Percentiles rank a stretch among this genome's conserved stretches.
Evolutionary conservation across 2,888 invertebrate genomes (phyloP).

Genomic region (Aethes cnicana): DNA sequence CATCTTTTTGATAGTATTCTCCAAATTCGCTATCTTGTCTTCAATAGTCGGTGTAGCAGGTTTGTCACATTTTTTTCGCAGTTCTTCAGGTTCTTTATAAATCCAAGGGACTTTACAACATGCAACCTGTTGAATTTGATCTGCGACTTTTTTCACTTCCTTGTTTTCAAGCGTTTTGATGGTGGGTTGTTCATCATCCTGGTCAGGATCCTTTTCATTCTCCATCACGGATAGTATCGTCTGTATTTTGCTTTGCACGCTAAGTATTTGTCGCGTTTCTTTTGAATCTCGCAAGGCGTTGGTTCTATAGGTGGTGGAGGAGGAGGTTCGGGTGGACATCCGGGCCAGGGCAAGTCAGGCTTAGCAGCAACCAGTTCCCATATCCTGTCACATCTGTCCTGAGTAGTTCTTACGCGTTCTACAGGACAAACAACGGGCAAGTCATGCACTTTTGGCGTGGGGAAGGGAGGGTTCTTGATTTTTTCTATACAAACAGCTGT

Average conservation of each 20-base stretch:
- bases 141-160: conserved; percentile 37
- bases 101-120: conserved; percentile 39
- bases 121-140: conserved; percentile 38
- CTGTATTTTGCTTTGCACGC: conserved; percentile 53
- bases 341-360: conserved; percentile 46
- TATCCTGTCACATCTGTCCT: conserved; percentile 52
- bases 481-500: conserved; percentile 56
- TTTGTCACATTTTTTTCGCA: conserved; percentile 29
- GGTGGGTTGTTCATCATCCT: conserved; percentile 32
- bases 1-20: conserved; percentile 48
- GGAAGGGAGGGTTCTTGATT: conserved; percentile 54
- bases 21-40: conserved; percentile 54
- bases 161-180: conserved; percentile 43
- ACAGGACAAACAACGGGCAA: conserved; percentile 47
- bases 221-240: conserved; percentile 56
- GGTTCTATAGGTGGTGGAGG: conserved; percentile 47
- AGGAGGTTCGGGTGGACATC: conserved; percentile 47
- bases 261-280: conserved; percentile 38
- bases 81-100: too few relatives aligned
- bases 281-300: conserved; percentile 53
- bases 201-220: too few relatives aligned
- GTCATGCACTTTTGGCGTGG: conserved; percentile 17
- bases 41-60: conserved; percentile 44
- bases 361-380: conserved; percentile 37
- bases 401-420: conserved; percentile 43